These are phyloP conservation scores for Mimas tiliae DNA, from an alignment of 2,888 invertebrate species.

Conservation along the genomic window DNA sequence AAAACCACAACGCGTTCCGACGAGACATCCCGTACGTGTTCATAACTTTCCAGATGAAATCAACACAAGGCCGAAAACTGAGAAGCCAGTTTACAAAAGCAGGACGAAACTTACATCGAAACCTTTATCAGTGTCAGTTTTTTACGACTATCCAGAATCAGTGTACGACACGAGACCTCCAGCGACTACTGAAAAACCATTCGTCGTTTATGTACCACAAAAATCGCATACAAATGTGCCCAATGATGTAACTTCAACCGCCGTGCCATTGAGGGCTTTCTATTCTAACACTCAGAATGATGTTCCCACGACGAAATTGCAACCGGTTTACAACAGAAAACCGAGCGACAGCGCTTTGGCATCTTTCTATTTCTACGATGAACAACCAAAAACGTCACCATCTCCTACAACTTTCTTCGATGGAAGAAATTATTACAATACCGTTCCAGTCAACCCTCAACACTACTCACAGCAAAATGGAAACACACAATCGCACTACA, in stretches of 20 bases:
- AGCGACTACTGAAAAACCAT: constrained; percentile 78
- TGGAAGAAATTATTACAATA: constrained; percentile 76
- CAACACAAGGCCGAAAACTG: constrained; percentile 69
- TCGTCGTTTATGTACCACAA: constrained; percentile 79
- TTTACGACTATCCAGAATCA: constrained; percentile 77
- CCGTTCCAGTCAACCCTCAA: constrained; percentile 59
- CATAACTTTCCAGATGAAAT: constrained; percentile 72
- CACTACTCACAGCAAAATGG: constrained; percentile 59
- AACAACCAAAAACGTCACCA: constrained; percentile 84
- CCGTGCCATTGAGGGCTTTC: constrained; percentile 86
- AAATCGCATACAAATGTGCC: constrained; percentile 60
- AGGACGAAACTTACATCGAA: constrained; percentile 80
- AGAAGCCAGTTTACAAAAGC: constrained; percentile 75
- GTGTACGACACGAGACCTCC: constrained; percentile 74
- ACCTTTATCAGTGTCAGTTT: constrained; percentile 76
- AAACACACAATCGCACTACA: constrained; percentile 64
- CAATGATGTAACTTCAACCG: constrained; percentile 83
- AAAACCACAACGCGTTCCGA: constrained; percentile 71
- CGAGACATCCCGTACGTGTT: constrained; percentile 74
- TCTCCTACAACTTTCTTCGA: constrained; percentile 81
- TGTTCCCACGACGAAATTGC: constrained; percentile 81
- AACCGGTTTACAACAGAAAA: constrained; percentile 77
- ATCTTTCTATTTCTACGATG: constrained; percentile 89
- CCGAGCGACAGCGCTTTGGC: constrained; percentile 78
- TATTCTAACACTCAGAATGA: constrained; percentile 84